Evolutionary conservation across 2,888 invertebrate species (phyloP).

Genomic region (Pandemis corylana): DNA sequence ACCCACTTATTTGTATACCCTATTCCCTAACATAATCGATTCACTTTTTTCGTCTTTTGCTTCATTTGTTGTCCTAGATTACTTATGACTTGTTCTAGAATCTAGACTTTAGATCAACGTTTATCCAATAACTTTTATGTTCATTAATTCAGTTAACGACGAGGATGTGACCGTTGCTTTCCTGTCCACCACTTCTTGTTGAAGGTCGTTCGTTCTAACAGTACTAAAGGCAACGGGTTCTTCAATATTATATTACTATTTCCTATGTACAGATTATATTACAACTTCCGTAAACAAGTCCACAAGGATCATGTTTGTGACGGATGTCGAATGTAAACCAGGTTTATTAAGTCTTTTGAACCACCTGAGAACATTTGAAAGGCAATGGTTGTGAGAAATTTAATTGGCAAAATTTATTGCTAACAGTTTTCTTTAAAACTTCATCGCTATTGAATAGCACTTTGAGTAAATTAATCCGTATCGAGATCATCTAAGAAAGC

Average conservation of each 20-base stretch:
- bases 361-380: neutral
- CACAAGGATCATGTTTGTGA: constrained; percentile 9
- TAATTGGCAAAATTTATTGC: constrained; percentile 2
- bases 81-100: too few relatives aligned
- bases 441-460: neutral
- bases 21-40: too few relatives aligned
- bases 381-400: neutral
- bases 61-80: too few relatives aligned
- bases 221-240: constrained; percentile 4
- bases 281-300: constrained; percentile 29
- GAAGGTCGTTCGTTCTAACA: constrained; percentile 3
- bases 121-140: neutral
- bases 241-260: constrained; percentile 1
- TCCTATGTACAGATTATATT: constrained; percentile 1
- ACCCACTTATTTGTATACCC: too few relatives aligned
- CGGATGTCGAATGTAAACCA: constrained; percentile 18
- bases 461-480: neutral
- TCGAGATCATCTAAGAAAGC: neutral
- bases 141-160: neutral
- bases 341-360: neutral
- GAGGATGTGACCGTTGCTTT: neutral
- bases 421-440: neutral
- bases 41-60: too few relatives aligned
- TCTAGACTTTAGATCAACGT: neutral
- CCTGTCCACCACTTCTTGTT: neutral